phyloP scores from a whole-genome alignment of 2,797 vertebrate genomes.

The Ctenosaura bakeri region DNA sequence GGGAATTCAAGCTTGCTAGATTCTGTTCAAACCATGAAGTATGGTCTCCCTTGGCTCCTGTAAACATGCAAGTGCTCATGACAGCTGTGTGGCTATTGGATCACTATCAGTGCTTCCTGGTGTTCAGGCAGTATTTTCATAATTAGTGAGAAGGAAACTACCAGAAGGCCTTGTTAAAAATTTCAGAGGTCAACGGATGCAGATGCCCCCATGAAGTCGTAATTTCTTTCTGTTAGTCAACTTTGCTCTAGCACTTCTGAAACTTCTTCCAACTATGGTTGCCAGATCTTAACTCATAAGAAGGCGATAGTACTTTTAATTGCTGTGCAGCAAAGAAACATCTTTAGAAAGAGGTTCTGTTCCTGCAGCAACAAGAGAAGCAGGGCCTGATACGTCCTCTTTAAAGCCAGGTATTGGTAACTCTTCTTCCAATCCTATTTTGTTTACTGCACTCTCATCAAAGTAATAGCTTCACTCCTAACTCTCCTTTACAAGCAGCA shows the following conservation, averaged over 20 bases:
- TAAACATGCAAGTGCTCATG: not conserved
- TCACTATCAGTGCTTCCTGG: not conserved
- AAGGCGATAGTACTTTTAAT: not conserved
- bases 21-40: constrained; percentile 6
- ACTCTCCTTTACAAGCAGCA: not conserved
- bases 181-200: not conserved
- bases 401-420: not conserved
- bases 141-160: constrained; percentile 12
- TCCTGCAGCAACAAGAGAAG: not conserved
- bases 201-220: not conserved
- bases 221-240: not conserved
- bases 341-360: not conserved
- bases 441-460: not conserved
- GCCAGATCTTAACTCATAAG: not conserved
- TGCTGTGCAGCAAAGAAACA: not conserved
- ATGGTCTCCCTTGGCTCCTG: not conserved
- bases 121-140: constrained; percentile 12
- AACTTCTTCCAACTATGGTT: not conserved
- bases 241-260: constrained; percentile 2
- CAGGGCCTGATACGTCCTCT: not conserved
- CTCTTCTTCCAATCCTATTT: not conserved
- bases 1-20: not conserved
- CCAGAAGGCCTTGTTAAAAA: not conserved
- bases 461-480: not conserved
- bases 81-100: not conserved